Conservation (phyloP, 1,140 invertebrate species). For the Drosophila nannoptera region DNA sequence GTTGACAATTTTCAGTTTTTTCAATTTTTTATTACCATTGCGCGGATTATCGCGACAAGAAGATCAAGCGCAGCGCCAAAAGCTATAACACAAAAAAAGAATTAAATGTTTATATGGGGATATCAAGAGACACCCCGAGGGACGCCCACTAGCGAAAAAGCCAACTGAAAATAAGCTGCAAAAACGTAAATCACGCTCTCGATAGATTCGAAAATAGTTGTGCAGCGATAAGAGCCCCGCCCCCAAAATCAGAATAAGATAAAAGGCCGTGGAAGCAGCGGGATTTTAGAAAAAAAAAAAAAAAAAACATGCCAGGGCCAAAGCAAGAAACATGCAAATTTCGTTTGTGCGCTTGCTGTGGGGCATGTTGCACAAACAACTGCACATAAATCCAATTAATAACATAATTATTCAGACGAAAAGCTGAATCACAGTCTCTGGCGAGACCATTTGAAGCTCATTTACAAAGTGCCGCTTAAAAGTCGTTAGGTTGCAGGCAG, state of each 20-base stretch:
- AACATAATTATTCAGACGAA: slow-evolving; percentile 69
- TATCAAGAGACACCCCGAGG: slow-evolving; percentile 46
- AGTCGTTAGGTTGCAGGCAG: slow-evolving; percentile 23
- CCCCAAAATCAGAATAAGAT: slow-evolving; percentile 6
- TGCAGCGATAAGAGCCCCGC: slow-evolving; percentile 54
- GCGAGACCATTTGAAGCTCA: slow-evolving; percentile 55
- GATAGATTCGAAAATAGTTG: slow-evolving; percentile 71
- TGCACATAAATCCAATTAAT: slow-evolving; percentile 74
- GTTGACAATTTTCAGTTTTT: slow-evolving; percentile 64
- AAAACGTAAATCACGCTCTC: slow-evolving; percentile 76
- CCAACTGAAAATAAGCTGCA: slow-evolving; percentile 34
- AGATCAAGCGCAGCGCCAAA: slow-evolving; percentile 61
- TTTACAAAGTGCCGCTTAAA: slow-evolving; percentile 55
- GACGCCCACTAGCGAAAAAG: slow-evolving; percentile 61
- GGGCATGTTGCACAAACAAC: slow-evolving; percentile 56
- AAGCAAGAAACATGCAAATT: slow-evolving; percentile 50
- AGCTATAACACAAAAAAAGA: slow-evolving; percentile 34
- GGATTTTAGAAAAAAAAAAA: no score
- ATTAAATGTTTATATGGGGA: slow-evolving; percentile 59
- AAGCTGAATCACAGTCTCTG: slow-evolving; percentile 10
- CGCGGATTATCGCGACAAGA: slow-evolving; percentile 74
- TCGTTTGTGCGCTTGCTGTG: slow-evolving; percentile 16
- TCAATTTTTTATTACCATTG: slow-evolving; percentile 65
- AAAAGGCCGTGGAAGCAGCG: not conserved
- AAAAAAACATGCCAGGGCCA: slow-evolving; percentile 31